These are phyloP conservation scores for Lochmaea capreae DNA, from an alignment of 2,888 invertebrate genomes.

Conservation along the genomic window DNA sequence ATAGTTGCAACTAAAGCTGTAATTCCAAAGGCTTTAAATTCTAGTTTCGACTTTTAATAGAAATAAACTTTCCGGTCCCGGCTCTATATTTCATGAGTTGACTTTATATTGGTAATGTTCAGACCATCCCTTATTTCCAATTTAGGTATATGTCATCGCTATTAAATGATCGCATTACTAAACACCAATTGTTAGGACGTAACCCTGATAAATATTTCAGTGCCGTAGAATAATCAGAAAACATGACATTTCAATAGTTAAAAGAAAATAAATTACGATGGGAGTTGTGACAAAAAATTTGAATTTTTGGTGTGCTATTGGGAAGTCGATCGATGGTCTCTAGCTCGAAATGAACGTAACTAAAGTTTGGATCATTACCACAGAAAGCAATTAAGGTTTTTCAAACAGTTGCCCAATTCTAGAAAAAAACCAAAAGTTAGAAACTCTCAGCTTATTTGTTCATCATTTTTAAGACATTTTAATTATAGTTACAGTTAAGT, in stretches of 20 bases:
- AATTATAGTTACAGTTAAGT: too few relatives aligned
- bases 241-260: background rate
- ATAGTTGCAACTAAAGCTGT: background rate
- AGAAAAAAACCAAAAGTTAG: too few relatives aligned
- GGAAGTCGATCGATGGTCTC: too few relatives aligned
- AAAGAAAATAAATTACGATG: background rate
- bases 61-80: background rate
- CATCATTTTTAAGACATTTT: too few relatives aligned
- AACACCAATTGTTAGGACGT: background rate
- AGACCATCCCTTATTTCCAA: background rate
- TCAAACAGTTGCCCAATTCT: too few relatives aligned
- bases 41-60: background rate
- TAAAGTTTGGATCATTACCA: too few relatives aligned
- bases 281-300: too few relatives aligned
- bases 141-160: background rate
- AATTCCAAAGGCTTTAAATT: background rate
- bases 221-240: background rate
- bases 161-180: background rate
- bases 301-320: too few relatives aligned
- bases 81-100: background rate
- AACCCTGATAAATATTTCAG: background rate
- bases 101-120: slow-evolving; percentile 1
- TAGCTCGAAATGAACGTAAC: too few relatives aligned
- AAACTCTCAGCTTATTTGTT: too few relatives aligned
- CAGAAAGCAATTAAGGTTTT: too few relatives aligned